These are phyloP conservation scores for Tipula confusa DNA, from an alignment of 2,888 invertebrate species.

Conservation along the genomic window DNA sequence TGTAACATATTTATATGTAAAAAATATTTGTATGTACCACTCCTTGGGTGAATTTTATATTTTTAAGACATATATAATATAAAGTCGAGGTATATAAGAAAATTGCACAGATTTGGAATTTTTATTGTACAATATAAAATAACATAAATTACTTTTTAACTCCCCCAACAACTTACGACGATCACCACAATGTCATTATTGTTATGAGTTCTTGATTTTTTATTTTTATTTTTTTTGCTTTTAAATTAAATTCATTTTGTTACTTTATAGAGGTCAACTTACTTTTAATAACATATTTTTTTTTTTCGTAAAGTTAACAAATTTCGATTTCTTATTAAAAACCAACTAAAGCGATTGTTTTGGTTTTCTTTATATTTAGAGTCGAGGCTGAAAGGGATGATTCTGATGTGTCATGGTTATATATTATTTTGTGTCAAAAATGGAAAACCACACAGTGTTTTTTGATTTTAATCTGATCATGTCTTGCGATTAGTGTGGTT, in stretches of 20 bases:
- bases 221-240: background rate
- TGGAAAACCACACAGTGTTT: background rate
- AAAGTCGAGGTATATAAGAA: background rate
- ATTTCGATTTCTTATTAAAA: background rate
- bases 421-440: too few species aligned
- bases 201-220: background rate
- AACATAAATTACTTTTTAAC: background rate
- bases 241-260: background rate
- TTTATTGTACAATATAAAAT: background rate
- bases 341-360: background rate
- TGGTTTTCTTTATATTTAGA: background rate
- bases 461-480: background rate
- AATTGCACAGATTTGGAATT: background rate
- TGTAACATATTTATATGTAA: background rate
- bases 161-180: conserved; percentile 25
- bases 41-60: background rate
- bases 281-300: background rate
- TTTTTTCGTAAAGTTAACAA: background rate
- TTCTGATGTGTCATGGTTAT: background rate
- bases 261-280: conserved; percentile 25
- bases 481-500: background rate
- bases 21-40: background rate
- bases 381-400: background rate
- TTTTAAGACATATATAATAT: background rate
- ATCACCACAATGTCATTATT: conserved; percentile 6